A percentile compares a stretch with the other conserved stretches of the same genome.
phyloP scores from a whole-genome alignment of 2,113 vertebrate species.

The Prietella phreatophila region DNA sequence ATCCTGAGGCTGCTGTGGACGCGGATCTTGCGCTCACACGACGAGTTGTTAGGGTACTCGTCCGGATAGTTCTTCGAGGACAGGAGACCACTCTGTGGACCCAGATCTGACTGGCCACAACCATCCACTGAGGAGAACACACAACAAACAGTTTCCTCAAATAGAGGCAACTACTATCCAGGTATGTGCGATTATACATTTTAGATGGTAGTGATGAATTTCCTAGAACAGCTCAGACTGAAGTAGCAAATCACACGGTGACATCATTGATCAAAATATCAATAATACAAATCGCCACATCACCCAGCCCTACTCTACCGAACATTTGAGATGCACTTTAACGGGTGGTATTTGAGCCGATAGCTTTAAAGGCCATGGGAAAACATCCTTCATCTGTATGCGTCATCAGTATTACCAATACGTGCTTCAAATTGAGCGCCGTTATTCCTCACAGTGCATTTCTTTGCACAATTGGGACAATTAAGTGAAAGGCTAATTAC shows the following conservation, averaged over 20 bases:
- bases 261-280: no score
- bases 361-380: background rate
- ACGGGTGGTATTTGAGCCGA: background rate
- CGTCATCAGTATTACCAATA: background rate
- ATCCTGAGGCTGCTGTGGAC: conserved; percentile 74
- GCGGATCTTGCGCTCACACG: conserved; percentile 77
- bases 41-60: conserved; percentile 80
- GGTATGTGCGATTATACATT: background rate
- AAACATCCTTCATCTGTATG: background rate
- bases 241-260: background rate
- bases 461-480: background rate
- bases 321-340: background rate
- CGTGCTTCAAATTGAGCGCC: background rate
- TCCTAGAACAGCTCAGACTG: background rate
- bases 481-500: background rate
- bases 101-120: conserved; percentile 77
- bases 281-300: no score
- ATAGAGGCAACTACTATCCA: background rate
- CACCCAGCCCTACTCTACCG: background rate
- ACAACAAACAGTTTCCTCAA: background rate
- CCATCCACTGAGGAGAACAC: conserved; percentile 71
- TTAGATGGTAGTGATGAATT: background rate
- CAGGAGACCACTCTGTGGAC: conserved; percentile 79
- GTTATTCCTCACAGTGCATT: background rate
- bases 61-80: conserved; percentile 82